phyloP scores from a whole-genome alignment of 1,140 invertebrate genomes.

The Holcopasites calliopsidis region DNA sequence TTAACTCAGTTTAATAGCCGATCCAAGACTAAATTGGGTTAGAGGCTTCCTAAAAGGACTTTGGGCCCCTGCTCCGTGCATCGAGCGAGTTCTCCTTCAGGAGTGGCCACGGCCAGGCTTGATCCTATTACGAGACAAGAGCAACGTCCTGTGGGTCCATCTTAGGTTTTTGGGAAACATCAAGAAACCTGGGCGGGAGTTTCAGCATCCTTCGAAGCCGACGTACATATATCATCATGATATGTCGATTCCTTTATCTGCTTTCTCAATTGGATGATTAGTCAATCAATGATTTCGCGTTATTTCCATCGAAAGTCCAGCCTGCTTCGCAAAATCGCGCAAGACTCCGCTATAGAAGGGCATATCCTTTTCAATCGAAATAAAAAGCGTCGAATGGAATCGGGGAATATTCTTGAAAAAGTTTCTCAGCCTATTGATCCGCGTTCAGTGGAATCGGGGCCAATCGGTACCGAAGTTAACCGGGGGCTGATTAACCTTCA shows the following conservation, averaged over 20 bases:
- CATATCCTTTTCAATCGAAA: background rate
- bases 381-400: background rate
- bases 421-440: background rate
- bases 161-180: conserved; percentile 40
- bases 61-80: conserved; percentile 28
- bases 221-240: background rate
- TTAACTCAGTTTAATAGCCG: conserved; percentile 67
- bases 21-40: conserved; percentile 67
- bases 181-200: conserved; percentile 27
- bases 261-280: background rate
- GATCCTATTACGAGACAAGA: conserved; percentile 60
- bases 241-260: background rate
- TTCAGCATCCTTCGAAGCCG: conserved; percentile 3
- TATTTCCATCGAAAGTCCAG: background rate
- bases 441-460: background rate
- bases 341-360: no score
- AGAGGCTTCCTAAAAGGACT: conserved; percentile 64
- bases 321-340: no score
- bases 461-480: background rate
- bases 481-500: conserved; percentile 11
- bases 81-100: conserved; percentile 25
- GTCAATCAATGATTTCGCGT: background rate
- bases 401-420: background rate
- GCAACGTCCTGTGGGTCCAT: conserved; percentile 34
- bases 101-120: conserved; percentile 18